Conservation (phyloP, 2,888 invertebrate species). For the Odontocerum albicorne region DNA sequence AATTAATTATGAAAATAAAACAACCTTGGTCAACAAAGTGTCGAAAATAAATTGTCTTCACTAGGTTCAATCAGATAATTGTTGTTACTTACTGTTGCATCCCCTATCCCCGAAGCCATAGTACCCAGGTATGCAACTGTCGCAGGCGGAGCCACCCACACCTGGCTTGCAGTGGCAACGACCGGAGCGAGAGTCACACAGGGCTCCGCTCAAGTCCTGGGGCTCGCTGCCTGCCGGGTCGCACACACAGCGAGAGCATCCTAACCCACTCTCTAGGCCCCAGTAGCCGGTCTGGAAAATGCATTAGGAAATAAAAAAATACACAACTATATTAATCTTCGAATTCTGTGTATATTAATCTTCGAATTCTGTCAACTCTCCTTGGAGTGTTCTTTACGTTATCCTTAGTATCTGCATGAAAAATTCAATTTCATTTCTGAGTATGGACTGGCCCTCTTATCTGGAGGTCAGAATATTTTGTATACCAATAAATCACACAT, state of each 20-base stretch:
- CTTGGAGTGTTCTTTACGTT: too few relatives aligned
- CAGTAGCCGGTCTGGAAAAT: conserved; percentile 68
- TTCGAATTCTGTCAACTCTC: too few relatives aligned
- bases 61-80: conserved; percentile 1
- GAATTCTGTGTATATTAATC: not conserved
- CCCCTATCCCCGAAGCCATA: conserved; percentile 78
- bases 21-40: not conserved
- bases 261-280: conserved; percentile 70
- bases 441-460: too few relatives aligned
- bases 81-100: conserved; percentile 68
- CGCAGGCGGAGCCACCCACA: conserved; percentile 72
- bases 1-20: not conserved
- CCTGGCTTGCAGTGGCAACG: conserved; percentile 79
- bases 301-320: too few relatives aligned
- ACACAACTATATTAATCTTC: not conserved
- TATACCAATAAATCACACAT: too few relatives aligned
- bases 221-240: conserved; percentile 71
- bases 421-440: too few relatives aligned
- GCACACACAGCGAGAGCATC: conserved; percentile 85
- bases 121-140: conserved; percentile 72
- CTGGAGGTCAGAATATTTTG: too few relatives aligned
- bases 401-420: too few relatives aligned
- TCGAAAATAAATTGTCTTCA: not conserved
- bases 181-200: conserved; percentile 75
- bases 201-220: conserved; percentile 63